Evolutionary conservation across 2,888 invertebrate species (phyloP).

Genomic region (Hyposoter didymator): DNA sequence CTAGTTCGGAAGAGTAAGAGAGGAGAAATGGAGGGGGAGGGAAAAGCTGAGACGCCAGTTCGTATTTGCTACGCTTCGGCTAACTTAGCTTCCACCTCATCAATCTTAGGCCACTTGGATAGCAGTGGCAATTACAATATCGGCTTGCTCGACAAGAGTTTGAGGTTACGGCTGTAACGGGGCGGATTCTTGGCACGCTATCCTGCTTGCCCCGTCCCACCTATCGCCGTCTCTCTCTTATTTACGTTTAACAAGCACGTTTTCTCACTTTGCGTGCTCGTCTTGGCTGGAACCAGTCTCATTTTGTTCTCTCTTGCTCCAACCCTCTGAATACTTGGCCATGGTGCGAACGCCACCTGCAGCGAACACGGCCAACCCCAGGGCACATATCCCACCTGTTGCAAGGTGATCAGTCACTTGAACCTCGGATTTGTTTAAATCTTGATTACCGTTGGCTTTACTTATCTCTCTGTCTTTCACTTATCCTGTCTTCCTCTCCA

Average conservation of each 20-base stretch:
- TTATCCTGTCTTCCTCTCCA: background rate
- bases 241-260: slow-evolving; percentile 52
- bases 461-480: slow-evolving; percentile 28
- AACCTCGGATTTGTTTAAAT: slow-evolving; percentile 80
- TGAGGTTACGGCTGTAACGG: slow-evolving; percentile 80
- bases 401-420: slow-evolving; percentile 81
- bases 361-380: slow-evolving; percentile 70
- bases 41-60: slow-evolving; percentile 70
- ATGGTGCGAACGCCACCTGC: slow-evolving; percentile 55
- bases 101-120: slow-evolving; percentile 82
- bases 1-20: slow-evolving; percentile 26
- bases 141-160: slow-evolving; percentile 82
- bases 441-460: slow-evolving; percentile 77
- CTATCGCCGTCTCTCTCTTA: slow-evolving; percentile 8
- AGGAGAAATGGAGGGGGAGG: slow-evolving; percentile 34
- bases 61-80: slow-evolving; percentile 79
- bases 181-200: slow-evolving; percentile 81
- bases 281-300: slow-evolving; percentile 63
- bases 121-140: slow-evolving; percentile 83
- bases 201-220: slow-evolving; percentile 64
- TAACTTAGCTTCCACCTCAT: slow-evolving; percentile 82
- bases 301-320: slow-evolving; percentile 64
- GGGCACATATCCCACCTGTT: slow-evolving; percentile 82
- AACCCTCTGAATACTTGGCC: slow-evolving; percentile 63
- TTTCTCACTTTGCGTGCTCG: slow-evolving; percentile 58